A percentile compares a stretch with the other conserved stretches of the same genome.
phyloP scores from a whole-genome alignment of 2,113 vertebrate genomes.

The Proterorhinus semilunaris region DNA sequence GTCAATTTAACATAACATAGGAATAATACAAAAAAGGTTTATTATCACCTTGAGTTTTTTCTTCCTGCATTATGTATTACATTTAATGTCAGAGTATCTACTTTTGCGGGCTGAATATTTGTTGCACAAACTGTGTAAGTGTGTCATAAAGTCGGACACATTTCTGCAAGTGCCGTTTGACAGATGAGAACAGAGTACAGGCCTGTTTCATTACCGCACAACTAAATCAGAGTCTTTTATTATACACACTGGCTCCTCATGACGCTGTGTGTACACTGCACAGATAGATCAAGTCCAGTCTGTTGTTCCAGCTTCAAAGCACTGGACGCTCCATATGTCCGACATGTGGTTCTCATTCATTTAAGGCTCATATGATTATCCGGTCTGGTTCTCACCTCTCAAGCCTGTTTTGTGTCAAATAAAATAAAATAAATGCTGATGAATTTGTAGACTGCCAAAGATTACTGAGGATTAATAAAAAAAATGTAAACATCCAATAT shows the following conservation, averaged over 20 bases:
- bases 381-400: constrained; percentile 57
- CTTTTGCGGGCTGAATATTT: constrained; percentile 26
- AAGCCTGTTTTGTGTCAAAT: constrained; percentile 44
- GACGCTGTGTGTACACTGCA: constrained; percentile 23
- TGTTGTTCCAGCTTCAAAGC: constrained; percentile 10
- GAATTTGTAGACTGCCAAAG: constrained; percentile 26
- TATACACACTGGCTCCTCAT: constrained; percentile 35
- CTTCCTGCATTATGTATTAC: too few species aligned
- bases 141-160: constrained; percentile 13
- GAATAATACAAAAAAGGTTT: too few species aligned
- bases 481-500: too few species aligned
- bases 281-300: constrained; percentile 53
- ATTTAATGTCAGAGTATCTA: constrained; percentile 29
- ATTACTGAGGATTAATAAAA: not conserved
- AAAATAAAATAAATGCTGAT: constrained; percentile 31
- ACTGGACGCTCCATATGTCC: constrained; percentile 26
- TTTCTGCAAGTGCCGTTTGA: constrained; percentile 32
- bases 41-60: too few species aligned
- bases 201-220: constrained; percentile 50
- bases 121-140: constrained; percentile 15
- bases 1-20: too few species aligned
- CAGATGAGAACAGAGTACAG: constrained; percentile 24
- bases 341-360: constrained; percentile 62
- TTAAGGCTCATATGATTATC: constrained; percentile 45
- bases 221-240: constrained; percentile 32